phyloP scores from a whole-genome alignment of 1,140 invertebrate genomes.

The Eciton burchellii region DNA sequence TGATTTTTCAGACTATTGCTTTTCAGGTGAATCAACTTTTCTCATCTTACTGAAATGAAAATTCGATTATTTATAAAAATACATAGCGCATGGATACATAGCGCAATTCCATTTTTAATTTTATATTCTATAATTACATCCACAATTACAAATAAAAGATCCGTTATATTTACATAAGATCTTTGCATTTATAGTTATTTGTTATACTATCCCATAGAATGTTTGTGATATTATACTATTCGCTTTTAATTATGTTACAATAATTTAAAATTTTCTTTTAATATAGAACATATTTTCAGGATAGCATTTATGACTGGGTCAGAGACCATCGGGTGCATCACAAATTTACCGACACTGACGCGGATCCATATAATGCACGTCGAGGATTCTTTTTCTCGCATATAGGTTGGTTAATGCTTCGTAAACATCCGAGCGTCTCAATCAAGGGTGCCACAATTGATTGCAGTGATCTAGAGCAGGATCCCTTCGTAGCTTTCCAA shows the following conservation, averaged over 20 bases:
- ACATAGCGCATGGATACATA: no score
- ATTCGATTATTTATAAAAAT: not conserved
- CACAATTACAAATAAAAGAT: no score
- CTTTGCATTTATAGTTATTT: no score
- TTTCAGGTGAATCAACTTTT: constrained; percentile 66
- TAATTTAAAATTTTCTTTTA: no score
- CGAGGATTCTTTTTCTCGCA: constrained; percentile 90
- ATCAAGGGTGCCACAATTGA: constrained; percentile 86
- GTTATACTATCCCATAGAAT: no score
- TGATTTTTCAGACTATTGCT: not conserved
- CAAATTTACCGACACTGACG: no score
- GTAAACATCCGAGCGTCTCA: constrained; percentile 89
- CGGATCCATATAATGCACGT: constrained; percentile 75
- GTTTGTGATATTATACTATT: no score
- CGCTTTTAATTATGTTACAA: no score
- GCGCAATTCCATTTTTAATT: constrained; percentile 83
- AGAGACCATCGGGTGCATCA: no score
- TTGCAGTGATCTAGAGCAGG: constrained; percentile 89
- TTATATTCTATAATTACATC: no score
- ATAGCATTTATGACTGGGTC: constrained; percentile 77
- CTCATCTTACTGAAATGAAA: constrained; percentile 68
- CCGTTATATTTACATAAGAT: no score
- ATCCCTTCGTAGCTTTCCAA: constrained; percentile 87
- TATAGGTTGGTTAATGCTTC: constrained; percentile 89
- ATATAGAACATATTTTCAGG: no score